Evolutionary conservation across 2,888 invertebrate genomes (phyloP).

Genomic region (Drosophila anceps): DNA sequence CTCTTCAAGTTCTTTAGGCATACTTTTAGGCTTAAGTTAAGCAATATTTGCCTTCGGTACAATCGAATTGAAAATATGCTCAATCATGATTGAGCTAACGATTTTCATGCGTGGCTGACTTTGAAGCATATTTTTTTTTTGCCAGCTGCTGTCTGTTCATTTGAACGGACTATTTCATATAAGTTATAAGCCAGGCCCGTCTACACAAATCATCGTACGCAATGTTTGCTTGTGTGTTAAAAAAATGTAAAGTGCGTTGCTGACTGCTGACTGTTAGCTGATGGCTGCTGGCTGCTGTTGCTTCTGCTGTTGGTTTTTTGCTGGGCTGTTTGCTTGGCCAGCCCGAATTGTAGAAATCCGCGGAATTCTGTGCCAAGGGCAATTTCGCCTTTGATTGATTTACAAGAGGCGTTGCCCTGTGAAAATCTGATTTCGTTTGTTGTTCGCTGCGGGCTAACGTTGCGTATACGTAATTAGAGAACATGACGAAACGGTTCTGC

Average conservation of each 20-base stretch:
- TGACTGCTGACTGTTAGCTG: not conserved
- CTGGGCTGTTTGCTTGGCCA: slow-evolving; percentile 24
- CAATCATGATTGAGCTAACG: slow-evolving; percentile 26
- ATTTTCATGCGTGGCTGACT: slow-evolving; percentile 68
- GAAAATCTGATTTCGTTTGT: slow-evolving; percentile 17
- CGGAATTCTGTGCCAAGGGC: slow-evolving; percentile 70
- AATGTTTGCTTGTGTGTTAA: slow-evolving; percentile 39
- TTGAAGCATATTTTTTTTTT: slow-evolving; percentile 15
- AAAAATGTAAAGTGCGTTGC: slow-evolving; percentile 66
- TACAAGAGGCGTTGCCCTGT: slow-evolving; percentile 58
- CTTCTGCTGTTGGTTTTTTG: slow-evolving; percentile 20
- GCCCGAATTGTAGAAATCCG: slow-evolving; percentile 34
- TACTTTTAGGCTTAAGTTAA: slow-evolving; percentile 18
- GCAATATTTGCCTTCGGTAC: not conserved
- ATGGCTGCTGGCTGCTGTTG: slow-evolving; percentile 23
- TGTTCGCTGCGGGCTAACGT: slow-evolving; percentile 36
- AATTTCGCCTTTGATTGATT: slow-evolving; percentile 79
- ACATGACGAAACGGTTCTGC: slow-evolving; percentile 45
- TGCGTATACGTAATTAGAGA: slow-evolving; percentile 70
- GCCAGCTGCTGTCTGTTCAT: slow-evolving; percentile 40
- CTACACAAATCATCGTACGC: slow-evolving; percentile 77
- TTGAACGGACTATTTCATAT: slow-evolving; percentile 62
- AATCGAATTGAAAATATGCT: not conserved
- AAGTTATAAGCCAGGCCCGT: slow-evolving; percentile 52
- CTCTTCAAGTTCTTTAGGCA: not conserved